These are phyloP conservation scores for Labeo calbasu DNA, from an alignment of 2,797 vertebrate species.

Conservation along the genomic window DNA sequence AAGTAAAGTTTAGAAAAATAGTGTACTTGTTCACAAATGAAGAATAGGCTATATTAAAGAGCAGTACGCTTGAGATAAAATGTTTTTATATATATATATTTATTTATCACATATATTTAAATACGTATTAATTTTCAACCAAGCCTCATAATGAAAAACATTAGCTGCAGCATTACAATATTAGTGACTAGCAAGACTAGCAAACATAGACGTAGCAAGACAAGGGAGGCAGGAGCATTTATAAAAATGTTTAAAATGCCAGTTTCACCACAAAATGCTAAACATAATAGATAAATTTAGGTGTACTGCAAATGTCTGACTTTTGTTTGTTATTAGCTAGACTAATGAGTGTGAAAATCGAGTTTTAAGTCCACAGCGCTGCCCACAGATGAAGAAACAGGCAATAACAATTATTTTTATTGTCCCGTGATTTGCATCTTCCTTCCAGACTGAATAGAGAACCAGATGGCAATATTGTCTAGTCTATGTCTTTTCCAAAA, in stretches of 20 bases:
- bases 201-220: not conserved
- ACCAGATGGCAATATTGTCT: constrained; percentile 6
- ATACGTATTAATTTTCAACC: not conserved
- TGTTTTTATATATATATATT: not conserved
- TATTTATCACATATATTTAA: not conserved
- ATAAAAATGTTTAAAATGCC: not conserved
- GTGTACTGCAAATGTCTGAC: not conserved
- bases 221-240: not conserved
- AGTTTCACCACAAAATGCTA: not conserved
- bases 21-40: not conserved
- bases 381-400: not conserved
- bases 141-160: not conserved
- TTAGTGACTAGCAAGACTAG: too few species aligned
- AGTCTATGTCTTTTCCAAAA: not conserved
- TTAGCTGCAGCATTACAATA: too few species aligned
- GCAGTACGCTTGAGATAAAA: not conserved
- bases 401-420: not conserved
- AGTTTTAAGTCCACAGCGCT: not conserved
- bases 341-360: not conserved
- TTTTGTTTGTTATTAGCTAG: too few species aligned
- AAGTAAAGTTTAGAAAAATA: not conserved
- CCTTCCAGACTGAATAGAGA: not conserved
- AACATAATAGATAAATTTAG: too few species aligned
- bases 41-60: not conserved
- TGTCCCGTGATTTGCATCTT: not conserved